phyloP scores from a whole-genome alignment of 2,113 vertebrate species.

The Cyanoderma ruficeps region DNA sequence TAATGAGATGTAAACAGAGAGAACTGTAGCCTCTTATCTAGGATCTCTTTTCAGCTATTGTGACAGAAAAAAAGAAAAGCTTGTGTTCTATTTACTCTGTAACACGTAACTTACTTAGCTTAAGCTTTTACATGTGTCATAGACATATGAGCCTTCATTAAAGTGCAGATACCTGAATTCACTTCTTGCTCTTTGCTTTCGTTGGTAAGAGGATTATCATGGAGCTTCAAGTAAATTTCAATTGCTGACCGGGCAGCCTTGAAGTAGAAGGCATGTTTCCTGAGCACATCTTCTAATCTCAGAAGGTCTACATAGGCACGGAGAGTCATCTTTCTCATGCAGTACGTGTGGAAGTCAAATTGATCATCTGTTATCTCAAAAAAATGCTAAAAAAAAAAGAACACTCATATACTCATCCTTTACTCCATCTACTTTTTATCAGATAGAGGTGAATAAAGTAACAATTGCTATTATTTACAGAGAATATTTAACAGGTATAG shows the following conservation, averaged over 20 bases:
- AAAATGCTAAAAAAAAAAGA: conserved; percentile 74
- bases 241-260: conserved; percentile 79
- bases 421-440: not conserved
- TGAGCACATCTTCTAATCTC: conserved; percentile 78
- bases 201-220: conserved; percentile 78
- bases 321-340: conserved; percentile 84
- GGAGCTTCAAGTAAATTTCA: conserved; percentile 82
- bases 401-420: not conserved
- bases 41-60: not conserved
- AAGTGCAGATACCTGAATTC: conserved; percentile 75
- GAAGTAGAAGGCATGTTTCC: conserved; percentile 81
- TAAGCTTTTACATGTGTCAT: not conserved
- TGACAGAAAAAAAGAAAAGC: not conserved
- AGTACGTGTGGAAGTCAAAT: conserved; percentile 83
- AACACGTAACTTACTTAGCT: not conserved
- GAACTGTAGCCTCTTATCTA: not conserved
- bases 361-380: conserved; percentile 83
- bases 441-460: not conserved
- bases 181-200: conserved; percentile 83
- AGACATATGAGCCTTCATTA: not conserved
- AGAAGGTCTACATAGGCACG: conserved; percentile 82
- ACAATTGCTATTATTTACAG: not conserved
- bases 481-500: not conserved
- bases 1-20: not conserved
- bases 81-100: not conserved